Evolutionary conservation across 2,113 vertebrate genomes (phyloP).

Genomic region (Microtus richardsoni): DNA sequence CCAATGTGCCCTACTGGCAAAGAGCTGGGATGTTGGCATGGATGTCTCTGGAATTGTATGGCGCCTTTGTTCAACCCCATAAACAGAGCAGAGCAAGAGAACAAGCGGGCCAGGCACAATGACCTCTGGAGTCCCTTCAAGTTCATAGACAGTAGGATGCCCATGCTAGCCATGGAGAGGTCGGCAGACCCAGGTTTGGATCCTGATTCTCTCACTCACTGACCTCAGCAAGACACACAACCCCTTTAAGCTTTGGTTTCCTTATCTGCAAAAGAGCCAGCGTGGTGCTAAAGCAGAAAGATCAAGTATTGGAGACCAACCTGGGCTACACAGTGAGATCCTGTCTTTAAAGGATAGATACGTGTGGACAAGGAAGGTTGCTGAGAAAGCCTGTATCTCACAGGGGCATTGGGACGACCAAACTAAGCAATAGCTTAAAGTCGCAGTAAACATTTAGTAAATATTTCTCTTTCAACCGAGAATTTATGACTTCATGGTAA

Average conservation of each 20-base stretch:
- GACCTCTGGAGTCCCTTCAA: not conserved
- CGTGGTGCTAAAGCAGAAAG: not conserved
- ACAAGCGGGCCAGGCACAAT: not conserved
- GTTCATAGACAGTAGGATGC: not conserved
- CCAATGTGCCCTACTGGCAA: not conserved
- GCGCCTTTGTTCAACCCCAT: not conserved
- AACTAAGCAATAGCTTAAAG: conserved; percentile 20
- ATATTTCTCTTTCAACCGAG: conserved; percentile 4
- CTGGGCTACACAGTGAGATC: not conserved
- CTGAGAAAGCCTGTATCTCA: not conserved
- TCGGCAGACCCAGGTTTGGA: not conserved
- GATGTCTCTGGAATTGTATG: not conserved
- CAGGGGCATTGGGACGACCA: not conserved
- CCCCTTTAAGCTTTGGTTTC: not conserved
- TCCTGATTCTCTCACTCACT: not conserved
- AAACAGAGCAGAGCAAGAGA: not conserved
- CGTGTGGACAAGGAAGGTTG: too few species aligned
- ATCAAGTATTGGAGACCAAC: not conserved
- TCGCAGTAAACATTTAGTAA: not conserved
- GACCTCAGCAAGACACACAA: not conserved
- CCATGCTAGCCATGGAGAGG: not conserved
- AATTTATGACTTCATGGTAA: conserved; percentile 32
- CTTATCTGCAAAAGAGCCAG: not conserved
- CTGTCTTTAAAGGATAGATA: not conserved
- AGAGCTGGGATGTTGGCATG: not conserved